Evolutionary conservation across 2,797 vertebrate genomes (phyloP), one percentile per base, ranked within the genome.

Genomic region (Nannoperca obscura): DNA sequence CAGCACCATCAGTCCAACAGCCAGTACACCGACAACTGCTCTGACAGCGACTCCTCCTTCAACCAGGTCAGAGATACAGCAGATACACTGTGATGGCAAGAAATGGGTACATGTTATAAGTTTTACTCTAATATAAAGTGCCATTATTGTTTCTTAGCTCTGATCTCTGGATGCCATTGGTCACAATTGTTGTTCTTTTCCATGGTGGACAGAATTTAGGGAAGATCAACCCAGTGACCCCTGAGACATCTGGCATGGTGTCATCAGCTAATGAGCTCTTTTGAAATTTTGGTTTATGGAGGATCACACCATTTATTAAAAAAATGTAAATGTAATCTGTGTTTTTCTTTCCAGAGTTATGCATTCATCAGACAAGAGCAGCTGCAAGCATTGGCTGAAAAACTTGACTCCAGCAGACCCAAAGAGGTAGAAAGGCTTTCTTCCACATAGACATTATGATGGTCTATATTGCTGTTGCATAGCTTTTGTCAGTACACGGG

Each of bases 331-430:
- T 27, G 24, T 27, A 27, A 27, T 27, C 11, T 79, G n/a, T 14
- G 7, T 60, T 81, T 89, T 87, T 14, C 66, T 34, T 94, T 94
- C 44, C 92, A 99, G 98, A 98, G 97, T 92, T 99, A 98, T 14
- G 93, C 94, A 0, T 99, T 99, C 90, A 97, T 98, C 93, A 96
- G 96, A 93, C 97, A 97, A 84, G 98, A 99, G 88, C 97, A 99
- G 89, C 94, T 99, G 68, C 97, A 98, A 50, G 88, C 95, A 60
- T 95, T 99, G 82, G 88, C 95, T 78, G 97, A 97, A 88, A 96
- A 95, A 65, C 93, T 99, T 55, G 96, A 99, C 86, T 94, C 96
- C 60, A 88, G 91, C 80, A 95, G 96, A 38, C 96, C 97, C 53
- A 97, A 95, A 92, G 97, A 99, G 95, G 98, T 99, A 94, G 85